A percentile compares a stretch with the other conserved stretches of the same genome.
Conservation (phyloP, 2,113 vertebrate species). For the Maccullochella peelii region DNA sequence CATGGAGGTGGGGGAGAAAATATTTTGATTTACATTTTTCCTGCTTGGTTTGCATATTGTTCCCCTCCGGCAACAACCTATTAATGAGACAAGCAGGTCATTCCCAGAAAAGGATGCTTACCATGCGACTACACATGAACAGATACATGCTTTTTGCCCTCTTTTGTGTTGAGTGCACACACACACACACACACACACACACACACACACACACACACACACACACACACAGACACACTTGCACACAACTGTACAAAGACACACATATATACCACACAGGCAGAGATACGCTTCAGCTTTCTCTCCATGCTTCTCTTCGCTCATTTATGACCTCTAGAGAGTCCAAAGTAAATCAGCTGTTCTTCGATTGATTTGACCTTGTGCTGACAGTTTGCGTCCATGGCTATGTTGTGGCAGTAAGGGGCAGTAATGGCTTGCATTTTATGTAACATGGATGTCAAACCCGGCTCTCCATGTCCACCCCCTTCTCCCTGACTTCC, state of each 20-base stretch:
- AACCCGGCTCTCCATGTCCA: slow-evolving; percentile 24
- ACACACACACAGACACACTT: not conserved
- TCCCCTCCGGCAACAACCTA: slow-evolving; percentile 73
- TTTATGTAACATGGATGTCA: slow-evolving; percentile 44
- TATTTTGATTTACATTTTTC: slow-evolving; percentile 76
- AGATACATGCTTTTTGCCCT: slow-evolving; percentile 37
- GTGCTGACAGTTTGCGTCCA: slow-evolving; percentile 36
- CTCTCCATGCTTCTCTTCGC: slow-evolving; percentile 12
- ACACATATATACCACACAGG: not conserved
- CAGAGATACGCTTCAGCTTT: slow-evolving; percentile 8
- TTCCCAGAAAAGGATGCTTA: slow-evolving; percentile 71
- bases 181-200: not conserved
- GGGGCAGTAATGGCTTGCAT: slow-evolving; percentile 22
- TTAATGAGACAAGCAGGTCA: slow-evolving; percentile 84
- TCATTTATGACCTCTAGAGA: slow-evolving; percentile 38
- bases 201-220: not conserved
- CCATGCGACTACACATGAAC: slow-evolving; percentile 49
- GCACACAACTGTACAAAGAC: not conserved
- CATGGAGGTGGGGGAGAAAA: slow-evolving; percentile 12
- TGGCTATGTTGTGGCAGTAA: slow-evolving; percentile 18
- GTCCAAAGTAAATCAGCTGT: slow-evolving; percentile 48
- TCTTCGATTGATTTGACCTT: slow-evolving; percentile 69
- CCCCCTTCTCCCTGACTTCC: slow-evolving; percentile 20
- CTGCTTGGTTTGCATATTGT: slow-evolving; percentile 81
- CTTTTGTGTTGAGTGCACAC: slow-evolving; percentile 20